Percentiles rank a stretch among this genome's conserved stretches.
phyloP scores from a whole-genome alignment of 2,113 vertebrate genomes.

The Riparia riparia region DNA sequence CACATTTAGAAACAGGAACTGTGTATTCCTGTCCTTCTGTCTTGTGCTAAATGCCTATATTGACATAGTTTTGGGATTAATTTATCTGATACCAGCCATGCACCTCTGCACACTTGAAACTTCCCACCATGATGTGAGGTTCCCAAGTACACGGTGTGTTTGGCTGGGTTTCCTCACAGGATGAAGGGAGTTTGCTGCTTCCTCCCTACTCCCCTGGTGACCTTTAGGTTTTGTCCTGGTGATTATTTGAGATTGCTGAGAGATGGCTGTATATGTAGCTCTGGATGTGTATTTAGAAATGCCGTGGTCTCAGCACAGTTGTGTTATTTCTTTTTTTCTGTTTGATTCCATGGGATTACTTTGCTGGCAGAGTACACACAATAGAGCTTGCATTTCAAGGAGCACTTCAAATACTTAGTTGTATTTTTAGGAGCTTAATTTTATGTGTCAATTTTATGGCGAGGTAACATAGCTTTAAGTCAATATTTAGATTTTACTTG shows the following conservation, averaged over 20 bases:
- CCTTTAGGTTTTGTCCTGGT: background rate
- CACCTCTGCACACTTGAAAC: background rate
- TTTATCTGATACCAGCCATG: background rate
- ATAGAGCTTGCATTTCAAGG: background rate
- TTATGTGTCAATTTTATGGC: background rate
- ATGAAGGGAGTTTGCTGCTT: background rate
- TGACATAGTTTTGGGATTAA: background rate
- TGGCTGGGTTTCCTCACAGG: background rate
- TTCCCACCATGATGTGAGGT: rapidly evolving
- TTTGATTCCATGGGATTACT: background rate
- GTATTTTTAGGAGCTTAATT: background rate
- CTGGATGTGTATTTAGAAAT: background rate
- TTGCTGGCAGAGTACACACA: background rate
- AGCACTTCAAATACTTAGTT: background rate
- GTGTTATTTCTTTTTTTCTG: background rate
- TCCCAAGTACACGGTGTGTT: background rate
- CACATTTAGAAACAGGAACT: background rate
- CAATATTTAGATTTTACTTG: background rate
- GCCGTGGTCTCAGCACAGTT: background rate
- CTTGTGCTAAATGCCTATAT: background rate
- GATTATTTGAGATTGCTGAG: background rate
- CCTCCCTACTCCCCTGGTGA: background rate
- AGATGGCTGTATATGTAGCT: background rate
- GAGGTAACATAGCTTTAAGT: background rate
- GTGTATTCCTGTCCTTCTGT: background rate